phyloP scores from a whole-genome alignment of 1,140 invertebrate species.

The Macrocentrus cingulum region DNA sequence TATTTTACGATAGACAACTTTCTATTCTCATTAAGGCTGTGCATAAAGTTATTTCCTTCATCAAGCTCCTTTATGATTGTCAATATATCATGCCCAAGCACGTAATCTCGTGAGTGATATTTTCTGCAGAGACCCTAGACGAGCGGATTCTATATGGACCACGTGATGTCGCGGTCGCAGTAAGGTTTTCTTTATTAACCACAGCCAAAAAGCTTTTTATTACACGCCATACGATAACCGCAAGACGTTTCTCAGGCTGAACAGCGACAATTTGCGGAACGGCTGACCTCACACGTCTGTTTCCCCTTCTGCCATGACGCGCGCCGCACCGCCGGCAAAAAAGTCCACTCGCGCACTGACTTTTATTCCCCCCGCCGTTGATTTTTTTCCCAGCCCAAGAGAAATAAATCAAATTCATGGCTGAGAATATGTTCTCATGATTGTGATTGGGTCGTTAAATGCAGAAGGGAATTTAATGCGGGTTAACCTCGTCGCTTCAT shows the following conservation, averaged over 20 bases:
- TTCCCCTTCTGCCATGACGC: too few species aligned
- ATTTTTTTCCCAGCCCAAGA: neutral
- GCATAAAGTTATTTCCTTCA: neutral
- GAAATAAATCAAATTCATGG: neutral
- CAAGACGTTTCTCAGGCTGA: neutral
- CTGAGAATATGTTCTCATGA: neutral
- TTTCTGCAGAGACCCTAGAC: neutral
- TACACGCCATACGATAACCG: neutral
- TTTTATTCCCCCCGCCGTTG: neutral
- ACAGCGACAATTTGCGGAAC: neutral
- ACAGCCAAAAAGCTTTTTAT: neutral
- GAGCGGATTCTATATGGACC: neutral
- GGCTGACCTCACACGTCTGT: neutral
- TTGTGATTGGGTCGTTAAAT: neutral
- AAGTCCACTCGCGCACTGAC: too few species aligned
- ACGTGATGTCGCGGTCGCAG: neutral
- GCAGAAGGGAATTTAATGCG: neutral
- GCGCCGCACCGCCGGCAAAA: neutral
- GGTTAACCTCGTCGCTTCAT: too few species aligned
- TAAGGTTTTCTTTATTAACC: neutral
- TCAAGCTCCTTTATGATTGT: slow-evolving; percentile 6
- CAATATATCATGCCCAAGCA: neutral
- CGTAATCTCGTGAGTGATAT: neutral
- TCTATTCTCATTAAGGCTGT: slow-evolving; percentile 19
- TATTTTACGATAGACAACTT: slow-evolving; percentile 19